phyloP scores from a whole-genome alignment of 2,797 vertebrate genomes.

The Smutsia temminckii region DNA sequence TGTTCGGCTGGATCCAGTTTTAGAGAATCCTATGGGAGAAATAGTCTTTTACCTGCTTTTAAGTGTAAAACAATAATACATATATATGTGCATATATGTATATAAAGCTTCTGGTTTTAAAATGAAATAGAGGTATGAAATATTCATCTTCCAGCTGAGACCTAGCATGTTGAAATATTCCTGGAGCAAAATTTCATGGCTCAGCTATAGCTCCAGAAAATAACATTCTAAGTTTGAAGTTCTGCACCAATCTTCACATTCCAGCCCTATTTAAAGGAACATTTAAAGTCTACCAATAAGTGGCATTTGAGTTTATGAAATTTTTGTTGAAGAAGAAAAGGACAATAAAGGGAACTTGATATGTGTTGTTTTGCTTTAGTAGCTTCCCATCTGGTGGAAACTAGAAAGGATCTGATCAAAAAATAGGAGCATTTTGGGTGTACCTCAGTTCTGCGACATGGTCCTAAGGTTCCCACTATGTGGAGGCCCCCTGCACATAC shows the following conservation, averaged over 20 bases:
- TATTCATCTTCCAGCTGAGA: constrained; percentile 27
- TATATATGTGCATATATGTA: too few species aligned
- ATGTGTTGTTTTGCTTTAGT: not conserved
- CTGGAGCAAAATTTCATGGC: constrained; percentile 61
- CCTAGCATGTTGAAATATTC: constrained; percentile 36
- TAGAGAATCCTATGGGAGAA: constrained; percentile 31
- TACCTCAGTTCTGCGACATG: not conserved
- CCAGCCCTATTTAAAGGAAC: not conserved
- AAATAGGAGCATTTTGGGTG: not conserved
- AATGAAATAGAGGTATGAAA: constrained; percentile 35
- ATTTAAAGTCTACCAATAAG: not conserved
- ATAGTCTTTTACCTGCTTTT: not conserved
- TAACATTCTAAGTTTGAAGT: constrained; percentile 24
- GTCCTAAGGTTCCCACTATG: accelerated
- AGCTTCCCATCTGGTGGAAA: not conserved
- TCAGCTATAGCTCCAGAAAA: constrained; percentile 62
- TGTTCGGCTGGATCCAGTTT: not conserved
- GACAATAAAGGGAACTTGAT: not conserved
- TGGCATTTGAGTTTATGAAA: constrained; percentile 9
- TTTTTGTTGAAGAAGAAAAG: not conserved
- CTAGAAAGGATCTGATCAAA: not conserved
- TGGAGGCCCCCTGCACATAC: not conserved
- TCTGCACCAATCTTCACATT: constrained; percentile 4
- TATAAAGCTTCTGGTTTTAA: constrained; percentile 1
- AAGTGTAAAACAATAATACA: not conserved